A percentile compares a stretch with the other conserved stretches of the same genome.
These are phyloP conservation scores for Cichladusa arquata DNA, from an alignment of 2,113 vertebrate genomes.

Conservation along the genomic window DNA sequence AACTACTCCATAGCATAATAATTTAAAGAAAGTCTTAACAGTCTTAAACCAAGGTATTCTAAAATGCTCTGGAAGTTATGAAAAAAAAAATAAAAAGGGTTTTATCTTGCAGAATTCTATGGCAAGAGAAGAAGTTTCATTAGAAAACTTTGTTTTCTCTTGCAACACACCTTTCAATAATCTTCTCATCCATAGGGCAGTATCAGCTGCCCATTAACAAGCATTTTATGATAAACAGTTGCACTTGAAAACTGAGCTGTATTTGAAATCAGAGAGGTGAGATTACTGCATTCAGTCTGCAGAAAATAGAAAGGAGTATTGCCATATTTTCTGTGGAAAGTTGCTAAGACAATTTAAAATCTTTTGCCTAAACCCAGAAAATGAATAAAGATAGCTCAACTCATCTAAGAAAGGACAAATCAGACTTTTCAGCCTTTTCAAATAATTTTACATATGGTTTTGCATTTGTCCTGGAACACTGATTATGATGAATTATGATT, in stretches of 20 bases:
- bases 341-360: neutral
- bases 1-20: neutral
- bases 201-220: neutral
- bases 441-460: neutral
- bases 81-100: neutral
- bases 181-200: neutral
- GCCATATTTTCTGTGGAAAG: neutral
- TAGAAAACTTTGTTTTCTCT: neutral
- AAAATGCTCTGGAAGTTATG: neutral
- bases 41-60: neutral
- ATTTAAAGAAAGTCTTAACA: neutral
- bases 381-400: neutral
- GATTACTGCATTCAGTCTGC: neutral
- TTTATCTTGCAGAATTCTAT: neutral
- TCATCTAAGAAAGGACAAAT: neutral
- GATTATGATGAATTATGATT: neutral
- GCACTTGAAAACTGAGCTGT: neutral
- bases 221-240: neutral
- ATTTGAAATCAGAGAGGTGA: neutral
- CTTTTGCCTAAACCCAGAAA: neutral
- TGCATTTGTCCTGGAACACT: neutral
- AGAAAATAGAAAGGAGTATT: neutral
- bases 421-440: neutral
- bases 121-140: neutral
- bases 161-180: neutral